Conservation (phyloP, 1,140 invertebrate genomes). For the Chlorops oryzae region DNA sequence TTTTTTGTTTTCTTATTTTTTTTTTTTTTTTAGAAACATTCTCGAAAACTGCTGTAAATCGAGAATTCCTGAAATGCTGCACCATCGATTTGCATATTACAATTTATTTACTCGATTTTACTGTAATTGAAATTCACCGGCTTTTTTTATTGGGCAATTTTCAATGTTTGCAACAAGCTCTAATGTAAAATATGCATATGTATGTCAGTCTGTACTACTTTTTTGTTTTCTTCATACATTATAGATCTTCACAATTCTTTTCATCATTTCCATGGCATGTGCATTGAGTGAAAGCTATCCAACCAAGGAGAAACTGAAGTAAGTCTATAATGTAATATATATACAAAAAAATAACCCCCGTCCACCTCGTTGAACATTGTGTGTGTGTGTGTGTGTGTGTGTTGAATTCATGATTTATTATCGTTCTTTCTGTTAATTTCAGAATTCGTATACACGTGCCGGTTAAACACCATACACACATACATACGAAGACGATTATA, state of each 20-base stretch:
- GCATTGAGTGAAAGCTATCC: conserved; percentile 39
- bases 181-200: neutral
- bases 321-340: conserved; percentile 19
- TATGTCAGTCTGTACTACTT: neutral
- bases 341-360: neutral
- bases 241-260: conserved; percentile 40
- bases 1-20: no score
- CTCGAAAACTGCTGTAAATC: no score
- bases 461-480: conserved; percentile 45
- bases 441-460: conserved; percentile 46
- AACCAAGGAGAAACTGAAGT: conserved; percentile 45
- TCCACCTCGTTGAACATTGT: conserved; percentile 1
- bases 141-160: no score
- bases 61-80: no score
- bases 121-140: no score
- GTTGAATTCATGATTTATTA: neutral
- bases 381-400: neutral
- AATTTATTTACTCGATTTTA: no score
- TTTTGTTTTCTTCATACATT: conserved; percentile 17
- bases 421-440: neutral
- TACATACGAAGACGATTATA: conserved; percentile 45
- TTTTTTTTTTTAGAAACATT: no score
- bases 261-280: conserved; percentile 41
- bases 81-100: no score
- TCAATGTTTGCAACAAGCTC: neutral